Evolutionary conservation across 2,113 vertebrate species (phyloP), one percentile per base, ranked within the genome.

Genomic region (Lipotes vexillifer): DNA sequence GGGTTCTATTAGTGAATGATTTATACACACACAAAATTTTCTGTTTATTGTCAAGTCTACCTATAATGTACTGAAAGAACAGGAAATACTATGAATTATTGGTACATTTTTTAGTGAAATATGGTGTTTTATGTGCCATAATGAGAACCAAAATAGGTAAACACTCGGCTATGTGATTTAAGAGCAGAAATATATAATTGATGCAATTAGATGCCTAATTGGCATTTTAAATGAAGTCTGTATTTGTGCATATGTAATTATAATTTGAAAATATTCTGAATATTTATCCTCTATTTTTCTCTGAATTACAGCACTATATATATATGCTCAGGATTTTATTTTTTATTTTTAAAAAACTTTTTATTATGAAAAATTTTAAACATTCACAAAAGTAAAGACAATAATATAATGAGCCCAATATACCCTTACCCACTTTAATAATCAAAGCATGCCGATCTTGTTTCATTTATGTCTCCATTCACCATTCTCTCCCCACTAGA

Each of bases 141-240:
- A 85, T 81, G 74, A 90, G 66, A 89, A 84, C 33, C 88, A 88
- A 97, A 94, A 80, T 75, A 74, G 49, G 66, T 44, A 75, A 92
- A 92, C 66, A 46, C 57, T 69, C 94, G 44, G 52, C 38, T 86
- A 68, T 49, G 49, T 84, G 75, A 97, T 63, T 96, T 96, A 59
- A 93, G 38, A 84, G 49, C 68, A 88, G 59, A 86, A 92, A 84
- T 93, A 29, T 57, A n/a, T 88, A 86, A 83, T 88, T 61, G 68
- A 80, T 87, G 65, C 44, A 83, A 69, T 86, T 91, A 97, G 61
- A 36, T 93, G 44, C 31, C 29, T 95, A 59, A 29, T 31, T 95
- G 55, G 83, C 65, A 88, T 97, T 97, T 96, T 90, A 96, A 83
- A 75, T 94, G n/a, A 97, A 94, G 75, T 90, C 41, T 93, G 27